These are phyloP conservation scores for Oscheius sp. DNA, from an alignment of 2,888 invertebrate genomes.

Conservation along the genomic window DNA sequence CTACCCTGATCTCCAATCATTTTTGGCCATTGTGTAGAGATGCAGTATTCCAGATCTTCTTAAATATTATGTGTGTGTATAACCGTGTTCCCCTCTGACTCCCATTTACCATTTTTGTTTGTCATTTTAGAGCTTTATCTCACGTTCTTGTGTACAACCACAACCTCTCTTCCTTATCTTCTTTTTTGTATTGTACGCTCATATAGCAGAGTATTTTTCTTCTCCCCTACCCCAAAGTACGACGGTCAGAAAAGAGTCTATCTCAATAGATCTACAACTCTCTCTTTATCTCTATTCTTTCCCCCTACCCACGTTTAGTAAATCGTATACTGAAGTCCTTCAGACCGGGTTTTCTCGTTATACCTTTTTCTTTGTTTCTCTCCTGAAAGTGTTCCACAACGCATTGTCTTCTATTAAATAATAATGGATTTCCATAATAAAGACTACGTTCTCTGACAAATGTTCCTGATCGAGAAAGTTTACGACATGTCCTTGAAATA, in stretches of 20 bases:
- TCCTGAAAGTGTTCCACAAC: conserved; percentile 26
- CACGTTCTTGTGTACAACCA: not conserved
- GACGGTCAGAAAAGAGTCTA: conserved; percentile 34
- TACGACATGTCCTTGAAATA: too few relatives aligned
- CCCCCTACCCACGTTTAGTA: conserved; percentile 20
- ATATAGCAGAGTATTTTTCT: conserved; percentile 16
- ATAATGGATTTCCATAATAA: conserved; percentile 34
- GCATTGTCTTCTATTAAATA: conserved; percentile 36
- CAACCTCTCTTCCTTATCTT: not conserved
- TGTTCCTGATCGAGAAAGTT: not conserved
- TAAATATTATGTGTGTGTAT: conserved; percentile 18
- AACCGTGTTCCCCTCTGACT: not conserved
- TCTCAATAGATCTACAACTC: conserved; percentile 26
- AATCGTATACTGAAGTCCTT: conserved; percentile 24
- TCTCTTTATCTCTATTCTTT: too few relatives aligned
- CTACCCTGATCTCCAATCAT: conserved; percentile 34
- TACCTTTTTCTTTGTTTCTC: conserved; percentile 5
- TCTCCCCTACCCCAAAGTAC: not conserved
- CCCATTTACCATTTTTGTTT: conserved; percentile 16
- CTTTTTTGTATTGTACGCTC: conserved; percentile 15
- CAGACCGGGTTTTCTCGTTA: conserved; percentile 24
- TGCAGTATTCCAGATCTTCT: conserved; percentile 29
- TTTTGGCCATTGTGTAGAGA: conserved; percentile 30
- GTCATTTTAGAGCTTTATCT: conserved; percentile 26
- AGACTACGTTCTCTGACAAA: conserved; percentile 9